These are phyloP conservation scores for Drosophila mayaguana DNA, from an alignment of 2,888 invertebrate species.

Conservation along the genomic window DNA sequence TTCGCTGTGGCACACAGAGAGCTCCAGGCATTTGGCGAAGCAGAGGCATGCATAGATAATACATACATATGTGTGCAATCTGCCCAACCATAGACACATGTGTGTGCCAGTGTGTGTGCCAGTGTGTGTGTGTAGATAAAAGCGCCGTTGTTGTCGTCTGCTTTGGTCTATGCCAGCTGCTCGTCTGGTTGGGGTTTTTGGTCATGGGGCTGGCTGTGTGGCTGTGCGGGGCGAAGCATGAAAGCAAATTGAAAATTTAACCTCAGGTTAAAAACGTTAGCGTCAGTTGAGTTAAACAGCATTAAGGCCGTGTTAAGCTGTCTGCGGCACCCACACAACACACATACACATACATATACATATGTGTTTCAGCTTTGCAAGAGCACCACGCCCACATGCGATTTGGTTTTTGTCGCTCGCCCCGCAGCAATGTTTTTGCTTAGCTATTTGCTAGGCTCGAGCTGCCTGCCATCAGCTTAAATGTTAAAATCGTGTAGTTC, in stretches of 20 bases:
- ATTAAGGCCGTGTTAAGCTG: slow-evolving; percentile 78
- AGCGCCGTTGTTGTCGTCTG: slow-evolving; percentile 51
- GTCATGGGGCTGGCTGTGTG: slow-evolving; percentile 38
- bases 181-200: slow-evolving; percentile 28
- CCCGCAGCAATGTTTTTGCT: slow-evolving; percentile 54
- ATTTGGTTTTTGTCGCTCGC: slow-evolving; percentile 43
- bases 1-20: slow-evolving; percentile 61
- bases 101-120: slow-evolving; percentile 13
- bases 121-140: slow-evolving; percentile 41
- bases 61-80: slow-evolving; percentile 33
- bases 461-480: slow-evolving; percentile 54
- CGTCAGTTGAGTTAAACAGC: slow-evolving; percentile 78
- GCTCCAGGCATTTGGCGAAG: slow-evolving; percentile 61
- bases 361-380: slow-evolving; percentile 17
- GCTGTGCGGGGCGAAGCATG: slow-evolving; percentile 55
- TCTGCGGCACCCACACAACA: slow-evolving; percentile 57
- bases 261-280: slow-evolving; percentile 79
- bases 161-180: slow-evolving; percentile 21
- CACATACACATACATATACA: not conserved
- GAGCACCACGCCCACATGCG: slow-evolving; percentile 57
- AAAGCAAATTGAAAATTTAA: slow-evolving; percentile 79
- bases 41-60: slow-evolving; percentile 58
- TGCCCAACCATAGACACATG: slow-evolving; percentile 22
- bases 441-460: slow-evolving; percentile 48
- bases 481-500: slow-evolving; percentile 78